phyloP scores from a whole-genome alignment of 2,113 vertebrate species.

The Lipophrys pholis region DNA sequence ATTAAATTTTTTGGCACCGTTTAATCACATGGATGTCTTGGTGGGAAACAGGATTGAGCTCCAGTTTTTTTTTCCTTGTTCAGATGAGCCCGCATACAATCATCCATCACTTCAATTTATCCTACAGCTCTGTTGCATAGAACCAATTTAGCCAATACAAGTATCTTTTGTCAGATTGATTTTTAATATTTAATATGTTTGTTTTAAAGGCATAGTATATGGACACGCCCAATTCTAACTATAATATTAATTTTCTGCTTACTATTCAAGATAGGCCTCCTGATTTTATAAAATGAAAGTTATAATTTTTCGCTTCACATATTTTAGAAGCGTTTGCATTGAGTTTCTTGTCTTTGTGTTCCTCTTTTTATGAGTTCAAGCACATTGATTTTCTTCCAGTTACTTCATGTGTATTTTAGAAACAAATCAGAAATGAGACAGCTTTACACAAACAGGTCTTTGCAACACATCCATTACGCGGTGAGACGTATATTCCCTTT shows the following conservation, averaged over 20 bases:
- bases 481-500: too few species aligned
- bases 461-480: too few species aligned
- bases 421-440: too few species aligned
- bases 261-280: too few species aligned
- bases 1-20: background rate
- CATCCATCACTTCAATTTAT: conserved; percentile 53
- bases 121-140: conserved; percentile 31
- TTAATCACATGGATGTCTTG: background rate
- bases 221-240: background rate
- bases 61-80: conserved; percentile 30
- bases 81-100: conserved; percentile 30
- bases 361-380: too few species aligned
- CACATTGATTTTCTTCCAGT: too few species aligned
- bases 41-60: conserved; percentile 24
- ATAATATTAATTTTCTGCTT: too few species aligned
- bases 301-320: background rate
- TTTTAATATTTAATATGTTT: background rate
- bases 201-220: conserved; percentile 14
- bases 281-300: background rate
- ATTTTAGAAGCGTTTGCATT: background rate
- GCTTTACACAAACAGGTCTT: too few species aligned
- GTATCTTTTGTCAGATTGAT: background rate
- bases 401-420: too few species aligned
- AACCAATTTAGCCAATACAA: conserved; percentile 36
- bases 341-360: too few species aligned